Evolutionary conservation across 2,888 invertebrate genomes (phyloP), one percentile per base, ranked within the genome.

Genomic region (Drosophila hamatofila): DNA sequence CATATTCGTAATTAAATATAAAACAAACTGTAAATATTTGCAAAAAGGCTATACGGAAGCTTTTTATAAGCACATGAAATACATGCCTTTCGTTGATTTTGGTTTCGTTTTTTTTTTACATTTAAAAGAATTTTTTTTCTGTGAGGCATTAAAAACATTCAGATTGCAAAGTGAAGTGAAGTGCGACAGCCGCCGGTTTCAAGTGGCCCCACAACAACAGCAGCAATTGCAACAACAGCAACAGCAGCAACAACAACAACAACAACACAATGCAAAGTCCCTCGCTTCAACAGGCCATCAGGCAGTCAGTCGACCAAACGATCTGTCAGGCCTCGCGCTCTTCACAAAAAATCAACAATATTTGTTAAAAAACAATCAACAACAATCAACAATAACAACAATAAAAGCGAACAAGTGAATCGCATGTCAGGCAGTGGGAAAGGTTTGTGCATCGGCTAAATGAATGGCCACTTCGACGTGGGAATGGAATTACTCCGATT

Each of bases 11-110:
- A 77, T 74, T 81, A 75, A 88, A 76, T 83, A 78, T 75, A 78
- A 78, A 77, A 65, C 75, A 78, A 84, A 82, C 78, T 80, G 89
- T 84, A 88, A 88, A 90, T 90, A 83, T 90, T 84, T 84, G 87
- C 89, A 55, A 77, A 88, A 81, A 79, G 82, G 88, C 83, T 87
- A 82, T 87, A 81, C 81, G 90, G 89, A 87, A 81, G 90, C 86
- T 81, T 78, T 81, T 83, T 75, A 70, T 67, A 74, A 69, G 57
- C 76, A 56, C 64, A 63, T 72, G 69, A 54, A 66, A 75, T 72
- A 66, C 80, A 25, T 39, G 61, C n/a, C 41, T 57, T 60, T 66
- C 54, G 62, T 41, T 61, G 71, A 35, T 51, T 39, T 54, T 52
- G 23, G 41, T 12, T 42, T 9, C 48, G 11, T 61, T 75, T 42